These are phyloP conservation scores for Listrodromus nycthemerus DNA, from an alignment of 2,888 invertebrate genomes.

Conservation along the genomic window DNA sequence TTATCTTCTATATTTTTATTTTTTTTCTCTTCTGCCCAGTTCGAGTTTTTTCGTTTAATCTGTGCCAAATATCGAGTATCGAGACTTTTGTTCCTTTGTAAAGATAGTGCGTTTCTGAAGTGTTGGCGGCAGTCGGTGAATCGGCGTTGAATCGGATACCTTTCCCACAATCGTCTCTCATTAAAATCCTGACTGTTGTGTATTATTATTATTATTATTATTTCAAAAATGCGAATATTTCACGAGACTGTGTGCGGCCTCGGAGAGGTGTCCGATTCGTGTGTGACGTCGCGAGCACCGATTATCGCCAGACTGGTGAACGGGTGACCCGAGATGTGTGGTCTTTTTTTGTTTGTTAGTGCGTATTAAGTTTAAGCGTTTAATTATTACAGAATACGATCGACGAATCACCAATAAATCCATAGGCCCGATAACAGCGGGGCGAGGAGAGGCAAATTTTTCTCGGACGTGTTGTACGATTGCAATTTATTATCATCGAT, in stretches of 20 bases:
- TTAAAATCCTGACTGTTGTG: background rate
- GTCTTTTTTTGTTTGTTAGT: constrained; percentile 38
- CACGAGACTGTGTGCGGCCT: background rate
- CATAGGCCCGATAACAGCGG: constrained; percentile 67
- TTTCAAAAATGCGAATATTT: constrained; percentile 10
- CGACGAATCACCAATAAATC: constrained; percentile 63
- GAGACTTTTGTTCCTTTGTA: constrained; percentile 82
- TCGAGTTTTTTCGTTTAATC: constrained; percentile 77
- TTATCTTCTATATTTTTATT: constrained; percentile 57
- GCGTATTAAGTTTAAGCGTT: constrained; percentile 39
- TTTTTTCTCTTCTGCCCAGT: constrained; percentile 69
- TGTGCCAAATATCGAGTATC: constrained; percentile 84
- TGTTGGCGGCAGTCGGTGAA: constrained; percentile 62
- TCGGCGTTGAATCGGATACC: constrained; percentile 40
- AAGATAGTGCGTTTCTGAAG: constrained; percentile 72
- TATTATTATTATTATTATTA: constrained; percentile 22
- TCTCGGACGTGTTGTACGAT: constrained; percentile 59
- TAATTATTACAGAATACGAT: constrained; percentile 36
- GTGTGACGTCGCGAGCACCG: constrained; percentile 28
- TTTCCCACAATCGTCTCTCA: constrained; percentile 16
- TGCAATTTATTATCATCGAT: constrained; percentile 67
- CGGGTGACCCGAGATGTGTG: constrained; percentile 59
- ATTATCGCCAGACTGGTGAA: constrained; percentile 59
- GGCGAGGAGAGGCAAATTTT: background rate
- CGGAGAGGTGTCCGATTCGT: constrained; percentile 27